A percentile compares a stretch with the other conserved stretches of the same genome.
Conservation (phyloP, 2,888 invertebrate species). For the Arctia plantaginis region DNA sequence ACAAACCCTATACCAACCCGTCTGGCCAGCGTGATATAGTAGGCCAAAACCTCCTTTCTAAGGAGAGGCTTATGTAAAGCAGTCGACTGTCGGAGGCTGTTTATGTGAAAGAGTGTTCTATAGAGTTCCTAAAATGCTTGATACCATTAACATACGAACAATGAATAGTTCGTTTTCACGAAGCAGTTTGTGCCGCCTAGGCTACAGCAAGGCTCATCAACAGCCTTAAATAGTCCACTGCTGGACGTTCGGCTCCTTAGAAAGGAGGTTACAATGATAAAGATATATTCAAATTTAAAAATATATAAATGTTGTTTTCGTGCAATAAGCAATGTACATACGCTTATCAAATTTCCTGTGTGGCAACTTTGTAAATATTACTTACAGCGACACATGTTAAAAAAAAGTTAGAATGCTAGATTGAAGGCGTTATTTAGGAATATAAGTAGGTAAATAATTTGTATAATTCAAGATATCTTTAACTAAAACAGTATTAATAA, state of each 20-base stretch:
- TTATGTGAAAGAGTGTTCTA: neutral
- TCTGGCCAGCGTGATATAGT: no score
- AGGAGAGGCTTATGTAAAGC: no score
- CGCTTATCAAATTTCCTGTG: neutral
- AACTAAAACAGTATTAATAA: no score
- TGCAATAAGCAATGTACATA: neutral
- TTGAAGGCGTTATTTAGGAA: no score
- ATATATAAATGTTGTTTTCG: neutral
- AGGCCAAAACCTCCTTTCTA: no score
- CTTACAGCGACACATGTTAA: neutral
- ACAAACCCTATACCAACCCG: no score
- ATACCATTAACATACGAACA: neutral
- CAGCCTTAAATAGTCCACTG: no score
- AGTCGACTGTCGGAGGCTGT: no score
- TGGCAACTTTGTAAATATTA: neutral
- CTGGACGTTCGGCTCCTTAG: no score
- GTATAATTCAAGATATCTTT: no score
- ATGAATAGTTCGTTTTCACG: neutral
- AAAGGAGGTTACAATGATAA: neutral
- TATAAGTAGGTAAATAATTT: no score
- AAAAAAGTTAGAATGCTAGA: neutral
- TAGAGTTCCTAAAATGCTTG: neutral
- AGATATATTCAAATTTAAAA: neutral
- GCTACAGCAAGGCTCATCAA: no score
- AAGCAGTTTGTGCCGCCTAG: neutral